These are phyloP conservation scores for Conops quadrifasciatus DNA, from an alignment of 2,888 invertebrate species.

Conservation along the genomic window DNA sequence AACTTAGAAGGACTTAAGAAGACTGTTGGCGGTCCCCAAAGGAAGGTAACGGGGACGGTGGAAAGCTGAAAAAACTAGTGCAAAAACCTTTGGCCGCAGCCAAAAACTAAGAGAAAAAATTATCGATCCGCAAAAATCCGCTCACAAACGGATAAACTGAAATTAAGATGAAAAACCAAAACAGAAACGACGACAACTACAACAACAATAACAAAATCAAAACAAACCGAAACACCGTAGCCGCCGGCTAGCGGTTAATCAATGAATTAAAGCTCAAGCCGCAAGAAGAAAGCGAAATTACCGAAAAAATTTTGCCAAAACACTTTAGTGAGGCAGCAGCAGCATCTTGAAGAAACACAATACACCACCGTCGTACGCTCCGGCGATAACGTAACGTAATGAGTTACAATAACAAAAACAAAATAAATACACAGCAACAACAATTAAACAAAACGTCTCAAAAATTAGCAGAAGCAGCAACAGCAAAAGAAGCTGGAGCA, in stretches of 20 bases:
- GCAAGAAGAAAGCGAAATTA: too few species aligned
- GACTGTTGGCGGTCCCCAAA: background rate
- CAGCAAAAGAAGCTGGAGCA: slow-evolving; percentile 18
- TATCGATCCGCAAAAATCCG: slow-evolving; percentile 35
- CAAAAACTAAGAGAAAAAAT: slow-evolving; percentile 47
- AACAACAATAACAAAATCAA: slow-evolving; percentile 35
- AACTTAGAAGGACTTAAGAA: too few species aligned
- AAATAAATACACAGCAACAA: slow-evolving; percentile 3
- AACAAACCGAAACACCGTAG: background rate
- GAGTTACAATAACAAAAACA: background rate
- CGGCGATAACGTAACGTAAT: slow-evolving; percentile 35
- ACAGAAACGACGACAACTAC: slow-evolving; percentile 35
- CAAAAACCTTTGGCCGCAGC: slow-evolving; percentile 33
- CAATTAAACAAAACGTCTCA: slow-evolving; percentile 18
- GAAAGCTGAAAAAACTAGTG: slow-evolving; percentile 28
- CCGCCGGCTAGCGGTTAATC: slow-evolving; percentile 53
- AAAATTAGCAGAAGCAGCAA: slow-evolving; percentile 45
- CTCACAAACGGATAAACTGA: slow-evolving; percentile 39
- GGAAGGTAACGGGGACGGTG: background rate
- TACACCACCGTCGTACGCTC: slow-evolving; percentile 24
- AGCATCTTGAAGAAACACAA: slow-evolving; percentile 49
- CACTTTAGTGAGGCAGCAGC: slow-evolving; percentile 34
- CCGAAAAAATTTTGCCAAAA: slow-evolving; percentile 24
- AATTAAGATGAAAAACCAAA: slow-evolving; percentile 35
- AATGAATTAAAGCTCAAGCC: slow-evolving; percentile 59